Evolutionary conservation across 2,888 invertebrate species (phyloP).

Genomic region (Bombylius discolor): DNA sequence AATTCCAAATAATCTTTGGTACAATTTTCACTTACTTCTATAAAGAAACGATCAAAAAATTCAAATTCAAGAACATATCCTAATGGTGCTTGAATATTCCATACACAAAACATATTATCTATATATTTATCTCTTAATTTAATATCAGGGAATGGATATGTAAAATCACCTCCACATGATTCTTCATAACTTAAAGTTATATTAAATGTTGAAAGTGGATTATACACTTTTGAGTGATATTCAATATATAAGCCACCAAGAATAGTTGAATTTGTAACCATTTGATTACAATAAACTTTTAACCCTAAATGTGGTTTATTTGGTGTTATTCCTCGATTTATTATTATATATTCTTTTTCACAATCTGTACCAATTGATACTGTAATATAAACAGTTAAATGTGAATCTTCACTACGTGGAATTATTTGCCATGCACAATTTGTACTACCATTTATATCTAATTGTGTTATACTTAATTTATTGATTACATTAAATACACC

Average conservation of each 20-base stretch:
- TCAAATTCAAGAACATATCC: slow-evolving; percentile 52
- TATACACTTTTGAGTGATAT: slow-evolving; percentile 46
- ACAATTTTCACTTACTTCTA: slow-evolving; percentile 58
- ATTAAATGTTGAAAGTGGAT: slow-evolving; percentile 22
- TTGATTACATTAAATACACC: slow-evolving; percentile 40
- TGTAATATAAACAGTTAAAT: slow-evolving; percentile 20
- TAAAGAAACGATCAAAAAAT: slow-evolving; percentile 58
- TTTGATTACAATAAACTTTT: slow-evolving; percentile 40
- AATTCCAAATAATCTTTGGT: slow-evolving; percentile 62
- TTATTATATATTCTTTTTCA: slow-evolving; percentile 40
- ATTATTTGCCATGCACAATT: slow-evolving; percentile 63
- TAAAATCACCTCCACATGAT: slow-evolving; percentile 52
- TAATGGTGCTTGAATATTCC: slow-evolving; percentile 50
- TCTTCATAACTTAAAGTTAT: slow-evolving; percentile 24
- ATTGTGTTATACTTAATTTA: slow-evolving; percentile 20
- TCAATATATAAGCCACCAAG: slow-evolving; percentile 49
- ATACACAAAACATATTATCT: slow-evolving; percentile 65
- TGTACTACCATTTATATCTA: slow-evolving; percentile 28
- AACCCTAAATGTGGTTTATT: slow-evolving; percentile 38
- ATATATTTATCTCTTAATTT: slow-evolving; percentile 40
- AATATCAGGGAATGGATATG: slow-evolving; percentile 25
- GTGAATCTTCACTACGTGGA: slow-evolving; percentile 17
- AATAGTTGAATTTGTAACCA: slow-evolving; percentile 19
- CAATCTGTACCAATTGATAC: slow-evolving; percentile 30
- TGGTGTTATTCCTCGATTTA: slow-evolving; percentile 37